A percentile compares a stretch with the other conserved stretches of the same genome.
Conservation (phyloP, 2,797 vertebrate species). For the Gallinago nigripennis region DNA sequence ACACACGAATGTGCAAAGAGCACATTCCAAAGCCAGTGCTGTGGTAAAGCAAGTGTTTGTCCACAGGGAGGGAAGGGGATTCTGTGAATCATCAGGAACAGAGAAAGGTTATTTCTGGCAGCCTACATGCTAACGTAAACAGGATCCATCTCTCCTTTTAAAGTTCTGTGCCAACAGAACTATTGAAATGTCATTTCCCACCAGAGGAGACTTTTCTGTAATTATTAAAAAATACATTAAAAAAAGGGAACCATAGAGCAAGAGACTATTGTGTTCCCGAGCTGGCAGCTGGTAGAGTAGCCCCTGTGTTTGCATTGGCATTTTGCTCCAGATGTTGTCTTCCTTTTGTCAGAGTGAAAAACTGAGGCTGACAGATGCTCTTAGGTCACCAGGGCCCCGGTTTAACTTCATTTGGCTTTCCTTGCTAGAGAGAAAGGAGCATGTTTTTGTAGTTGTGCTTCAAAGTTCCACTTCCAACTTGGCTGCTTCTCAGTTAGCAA, state of each 20-base stretch:
- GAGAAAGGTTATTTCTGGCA: slow-evolving; percentile 63
- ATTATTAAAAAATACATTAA: slow-evolving; percentile 62
- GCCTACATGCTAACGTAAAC: slow-evolving; percentile 57
- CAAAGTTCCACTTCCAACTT: slow-evolving; percentile 65
- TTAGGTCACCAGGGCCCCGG: slow-evolving; percentile 33
- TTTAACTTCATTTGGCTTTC: slow-evolving; percentile 51
- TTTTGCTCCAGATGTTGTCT: slow-evolving; percentile 70
- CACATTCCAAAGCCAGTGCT: slow-evolving; percentile 73
- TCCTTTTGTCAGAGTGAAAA: slow-evolving; percentile 74
- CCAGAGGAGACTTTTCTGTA: slow-evolving; percentile 42
- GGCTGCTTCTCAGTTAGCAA: slow-evolving; percentile 85
- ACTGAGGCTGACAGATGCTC: slow-evolving; percentile 54
- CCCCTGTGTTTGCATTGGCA: slow-evolving; percentile 61
- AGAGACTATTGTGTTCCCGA: slow-evolving; percentile 63
- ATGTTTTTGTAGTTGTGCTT: slow-evolving; percentile 75
- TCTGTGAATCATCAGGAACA: slow-evolving; percentile 61
- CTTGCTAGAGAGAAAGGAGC: slow-evolving; percentile 49
- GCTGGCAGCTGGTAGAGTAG: slow-evolving; percentile 64
- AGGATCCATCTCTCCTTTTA: slow-evolving; percentile 48
- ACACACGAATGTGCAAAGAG: slow-evolving; percentile 64
- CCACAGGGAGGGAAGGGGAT: slow-evolving; percentile 66
- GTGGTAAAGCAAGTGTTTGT: slow-evolving; percentile 69
- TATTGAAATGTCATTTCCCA: slow-evolving; percentile 67
- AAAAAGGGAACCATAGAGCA: slow-evolving; percentile 68
- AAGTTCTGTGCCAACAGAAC: slow-evolving; percentile 59